Conservation (phyloP, 2,888 invertebrate genomes). For the Coenonympha arcania region DNA sequence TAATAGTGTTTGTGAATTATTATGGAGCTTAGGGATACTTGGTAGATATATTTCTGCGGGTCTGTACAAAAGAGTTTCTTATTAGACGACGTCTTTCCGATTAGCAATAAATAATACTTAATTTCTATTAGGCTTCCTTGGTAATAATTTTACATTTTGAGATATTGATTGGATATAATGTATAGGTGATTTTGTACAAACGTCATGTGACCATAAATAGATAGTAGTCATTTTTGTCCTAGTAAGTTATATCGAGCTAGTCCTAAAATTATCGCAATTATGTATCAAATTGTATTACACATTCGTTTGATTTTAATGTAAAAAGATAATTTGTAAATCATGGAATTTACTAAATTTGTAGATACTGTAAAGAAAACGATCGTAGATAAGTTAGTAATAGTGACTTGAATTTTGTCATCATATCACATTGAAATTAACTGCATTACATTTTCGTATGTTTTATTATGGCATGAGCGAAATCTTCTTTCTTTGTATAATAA, state of each 20-base stretch:
- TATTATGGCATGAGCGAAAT: neutral
- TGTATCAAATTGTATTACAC: slow-evolving; percentile 33
- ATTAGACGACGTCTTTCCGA: slow-evolving; percentile 21
- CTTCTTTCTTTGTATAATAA: neutral
- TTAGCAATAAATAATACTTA: slow-evolving; percentile 19
- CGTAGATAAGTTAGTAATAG: slow-evolving; percentile 46
- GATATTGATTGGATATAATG: slow-evolving; percentile 14
- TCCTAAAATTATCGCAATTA: slow-evolving; percentile 60
- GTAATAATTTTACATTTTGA: slow-evolving; percentile 19
- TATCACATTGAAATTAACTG: slow-evolving; percentile 58
- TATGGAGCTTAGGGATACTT: slow-evolving; percentile 32
- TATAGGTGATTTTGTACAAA: slow-evolving; percentile 61
- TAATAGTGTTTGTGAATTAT: slow-evolving; percentile 34
- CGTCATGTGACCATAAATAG: slow-evolving; percentile 56
- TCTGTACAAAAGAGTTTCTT: slow-evolving; percentile 48
- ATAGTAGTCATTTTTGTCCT: slow-evolving; percentile 65
- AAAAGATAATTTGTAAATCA: slow-evolving; percentile 32
- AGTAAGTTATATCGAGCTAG: slow-evolving; percentile 71
- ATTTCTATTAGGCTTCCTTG: slow-evolving; percentile 22
- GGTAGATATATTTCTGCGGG: slow-evolving; percentile 54
- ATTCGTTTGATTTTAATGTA: slow-evolving; percentile 38
- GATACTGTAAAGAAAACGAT: slow-evolving; percentile 68
- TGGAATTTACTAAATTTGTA: slow-evolving; percentile 44
- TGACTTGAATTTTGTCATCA: slow-evolving; percentile 72
- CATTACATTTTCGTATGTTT: slow-evolving; percentile 40